Evolutionary conservation across 1,140 invertebrate genomes (phyloP), one percentile per base, ranked within the genome.

Genomic region (Portunus trituberculatus): DNA sequence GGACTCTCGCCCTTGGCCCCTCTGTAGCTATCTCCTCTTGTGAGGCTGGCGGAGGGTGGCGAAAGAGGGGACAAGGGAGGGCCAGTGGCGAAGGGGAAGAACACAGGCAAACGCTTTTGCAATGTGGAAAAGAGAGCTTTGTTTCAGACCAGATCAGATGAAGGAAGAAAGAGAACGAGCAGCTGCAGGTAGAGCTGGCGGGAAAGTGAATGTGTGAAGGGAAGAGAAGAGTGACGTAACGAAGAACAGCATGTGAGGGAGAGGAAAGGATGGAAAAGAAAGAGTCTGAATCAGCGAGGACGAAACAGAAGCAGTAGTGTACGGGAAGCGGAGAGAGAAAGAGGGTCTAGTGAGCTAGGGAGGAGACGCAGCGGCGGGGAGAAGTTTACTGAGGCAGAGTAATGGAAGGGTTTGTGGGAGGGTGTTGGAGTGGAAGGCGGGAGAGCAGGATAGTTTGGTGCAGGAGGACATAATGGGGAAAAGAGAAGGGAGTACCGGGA

Each of bases 1-100:
- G 92, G 28, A 59, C 29, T 29, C 82, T 59, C 92, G 92, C 92
- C 92, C 82, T 31, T 39, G 84, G 82, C 92, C 82, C 92, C 52
- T 91, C 52, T 76, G 90, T 29, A 32, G 46, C 48, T 91, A 52
- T 91, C 89, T 91, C 89, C 39, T 46, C 67, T 8, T 82, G 29
- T 46, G 32, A 88, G 45, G 67, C 29, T 83, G 29, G n/a, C 39
- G 29, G 59, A 10, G 29, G 67, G 16, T 29, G 39, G 59, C 7
- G 67, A 14, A 28, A 12, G 45, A 20, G 76, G 76, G 10, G 45
- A 32, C 86, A 28, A 88, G 86, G 45, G 86, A 88, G 86, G 84
- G 86, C 31, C 14, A 32, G 28, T 28, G 31, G n/a, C 31, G n/a
- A 46, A 88, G 31, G 86, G 86, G 86, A 46, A 28, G 32, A 88